These are phyloP conservation scores for Phyllopteryx taeniolatus DNA, from an alignment of 2,113 vertebrate genomes.

Conservation along the genomic window DNA sequence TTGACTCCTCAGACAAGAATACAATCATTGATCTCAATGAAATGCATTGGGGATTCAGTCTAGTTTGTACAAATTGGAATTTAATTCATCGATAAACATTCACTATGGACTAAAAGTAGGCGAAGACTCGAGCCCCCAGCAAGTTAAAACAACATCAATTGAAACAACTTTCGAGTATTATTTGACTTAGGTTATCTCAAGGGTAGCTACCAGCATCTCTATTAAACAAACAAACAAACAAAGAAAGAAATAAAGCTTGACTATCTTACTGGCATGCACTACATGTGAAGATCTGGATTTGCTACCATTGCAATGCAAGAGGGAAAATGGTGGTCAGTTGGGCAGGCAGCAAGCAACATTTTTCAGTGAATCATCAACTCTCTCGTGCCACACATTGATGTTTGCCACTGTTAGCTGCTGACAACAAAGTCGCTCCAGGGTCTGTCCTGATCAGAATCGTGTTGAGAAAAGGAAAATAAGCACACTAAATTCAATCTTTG, in stretches of 20 bases:
- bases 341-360: conserved; percentile 33
- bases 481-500: conserved; percentile 29
- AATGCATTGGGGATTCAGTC: conserved; percentile 16
- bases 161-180: conserved; percentile 33
- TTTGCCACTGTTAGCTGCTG: conserved; percentile 58
- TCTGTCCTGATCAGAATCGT: conserved; percentile 42
- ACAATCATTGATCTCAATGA: conserved; percentile 18
- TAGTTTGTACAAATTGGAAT: conserved; percentile 9
- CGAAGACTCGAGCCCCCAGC: conserved; percentile 33
- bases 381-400: conserved; percentile 48
- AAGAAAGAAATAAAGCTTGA: conserved; percentile 23
- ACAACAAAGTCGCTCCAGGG: conserved; percentile 33
- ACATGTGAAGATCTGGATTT: conserved; percentile 25
- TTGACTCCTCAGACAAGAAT: conserved; percentile 22
- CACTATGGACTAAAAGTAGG: conserved; percentile 1
- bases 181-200: conserved; percentile 43
- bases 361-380: conserved; percentile 62
- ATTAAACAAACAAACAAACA: background rate
- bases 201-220: conserved; percentile 11
- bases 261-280: conserved; percentile 35
- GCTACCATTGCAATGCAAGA: conserved; percentile 8
- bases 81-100: conserved; percentile 30
- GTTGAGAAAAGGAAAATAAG: conserved; percentile 33
- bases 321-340: conserved; percentile 14
- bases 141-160: conserved; percentile 43